These are phyloP conservation scores for Anguilla rostrata DNA, from an alignment of 2,113 vertebrate genomes.

Conservation along the genomic window DNA sequence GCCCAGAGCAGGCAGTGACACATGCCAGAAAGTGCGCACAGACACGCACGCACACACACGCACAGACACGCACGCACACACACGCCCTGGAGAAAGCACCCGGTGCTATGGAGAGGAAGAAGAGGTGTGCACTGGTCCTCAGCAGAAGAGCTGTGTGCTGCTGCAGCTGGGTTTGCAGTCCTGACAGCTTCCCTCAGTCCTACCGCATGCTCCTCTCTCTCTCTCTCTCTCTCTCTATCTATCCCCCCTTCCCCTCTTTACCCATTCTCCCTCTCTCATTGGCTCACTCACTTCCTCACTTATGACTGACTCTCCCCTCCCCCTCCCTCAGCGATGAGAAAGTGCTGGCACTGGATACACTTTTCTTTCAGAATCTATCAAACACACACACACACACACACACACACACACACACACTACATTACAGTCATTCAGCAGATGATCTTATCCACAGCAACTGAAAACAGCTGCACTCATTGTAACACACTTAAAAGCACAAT, in stretches of 20 bases:
- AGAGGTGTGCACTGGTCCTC: slow-evolving; percentile 64
- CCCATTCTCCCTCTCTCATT: not conserved
- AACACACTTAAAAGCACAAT: no score
- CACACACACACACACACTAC: not conserved
- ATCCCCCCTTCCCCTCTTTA: not conserved
- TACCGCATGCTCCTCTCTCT: not conserved
- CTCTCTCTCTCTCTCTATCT: no score
- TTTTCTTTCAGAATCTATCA: not conserved
- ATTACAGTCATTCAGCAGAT: no score
- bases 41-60: slow-evolving; percentile 50
- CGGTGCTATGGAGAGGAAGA: not conserved
- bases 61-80: slow-evolving; percentile 36
- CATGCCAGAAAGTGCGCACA: slow-evolving; percentile 3
- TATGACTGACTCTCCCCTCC: not conserved
- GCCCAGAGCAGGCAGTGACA: not conserved
- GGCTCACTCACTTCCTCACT: not conserved
- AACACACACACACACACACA: slow-evolving; percentile 10
- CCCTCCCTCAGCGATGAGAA: slow-evolving; percentile 11
- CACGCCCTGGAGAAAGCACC: slow-evolving; percentile 3
- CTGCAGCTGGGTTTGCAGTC: not conserved
- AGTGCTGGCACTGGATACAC: slow-evolving; percentile 12
- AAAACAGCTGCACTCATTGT: no score
- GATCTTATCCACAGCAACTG: no score
- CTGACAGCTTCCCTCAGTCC: not conserved
- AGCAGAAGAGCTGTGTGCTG: not conserved